Conservation (phyloP, 2,797 vertebrate species). For the Nasua narica region DNA sequence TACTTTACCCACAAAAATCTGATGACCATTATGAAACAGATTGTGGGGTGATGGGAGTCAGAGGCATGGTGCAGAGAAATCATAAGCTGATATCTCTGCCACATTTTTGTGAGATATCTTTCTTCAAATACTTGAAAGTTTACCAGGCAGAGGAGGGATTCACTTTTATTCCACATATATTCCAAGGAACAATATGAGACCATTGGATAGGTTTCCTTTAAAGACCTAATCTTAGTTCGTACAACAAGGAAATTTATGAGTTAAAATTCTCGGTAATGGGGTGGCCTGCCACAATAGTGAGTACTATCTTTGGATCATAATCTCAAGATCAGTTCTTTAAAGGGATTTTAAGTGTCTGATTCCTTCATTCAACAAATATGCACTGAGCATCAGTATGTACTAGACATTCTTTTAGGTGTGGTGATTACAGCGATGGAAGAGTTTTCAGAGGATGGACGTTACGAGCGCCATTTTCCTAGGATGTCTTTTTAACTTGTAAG, state of each 20-base stretch:
- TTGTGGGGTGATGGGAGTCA: rapidly evolving
- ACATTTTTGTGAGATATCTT: neutral
- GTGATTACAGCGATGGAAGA: neutral
- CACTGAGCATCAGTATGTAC: neutral
- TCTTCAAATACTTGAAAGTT: slow-evolving; percentile 11
- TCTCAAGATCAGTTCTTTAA: neutral
- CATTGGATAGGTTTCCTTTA: neutral
- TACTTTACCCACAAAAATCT: neutral
- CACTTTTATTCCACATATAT: neutral
- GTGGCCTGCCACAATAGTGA: neutral
- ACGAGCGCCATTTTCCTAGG: neutral
- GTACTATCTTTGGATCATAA: neutral
- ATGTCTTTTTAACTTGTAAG: neutral
- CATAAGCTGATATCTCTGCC: neutral
- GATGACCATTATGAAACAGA: neutral
- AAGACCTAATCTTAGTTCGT: neutral
- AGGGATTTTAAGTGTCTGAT: neutral
- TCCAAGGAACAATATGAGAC: neutral
- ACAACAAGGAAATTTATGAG: neutral
- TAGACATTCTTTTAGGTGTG: neutral
- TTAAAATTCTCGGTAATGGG: neutral
- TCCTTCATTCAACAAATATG: neutral
- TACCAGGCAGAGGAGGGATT: neutral
- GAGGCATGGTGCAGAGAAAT: neutral
- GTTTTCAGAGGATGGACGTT: neutral